Evolutionary conservation across 2,888 invertebrate genomes (phyloP).

Genomic region (Leptogaster cylindrica): DNA sequence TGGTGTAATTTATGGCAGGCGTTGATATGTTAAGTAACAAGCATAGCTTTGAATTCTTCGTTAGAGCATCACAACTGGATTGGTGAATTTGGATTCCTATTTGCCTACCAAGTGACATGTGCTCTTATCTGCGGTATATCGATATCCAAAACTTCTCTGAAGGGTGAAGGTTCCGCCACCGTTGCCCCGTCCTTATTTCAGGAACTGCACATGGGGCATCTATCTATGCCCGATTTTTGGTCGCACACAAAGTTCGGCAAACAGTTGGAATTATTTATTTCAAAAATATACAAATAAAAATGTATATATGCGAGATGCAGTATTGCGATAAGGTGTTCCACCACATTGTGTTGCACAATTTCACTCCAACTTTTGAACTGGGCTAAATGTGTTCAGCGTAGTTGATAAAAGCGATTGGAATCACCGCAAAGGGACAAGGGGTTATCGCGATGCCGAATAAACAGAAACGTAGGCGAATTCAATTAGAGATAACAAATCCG

Average conservation of each 20-base stretch:
- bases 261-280: slow-evolving; percentile 1
- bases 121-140: slow-evolving; percentile 8
- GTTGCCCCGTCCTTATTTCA: neutral
- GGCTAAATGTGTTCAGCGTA: too few relatives aligned
- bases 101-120: neutral
- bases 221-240: neutral
- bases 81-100: too few relatives aligned
- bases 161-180: slow-evolving; percentile 9
- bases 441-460: too few relatives aligned
- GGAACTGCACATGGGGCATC: neutral
- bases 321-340: neutral
- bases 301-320: too few relatives aligned
- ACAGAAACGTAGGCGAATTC: too few relatives aligned
- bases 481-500: too few relatives aligned
- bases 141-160: slow-evolving; percentile 4
- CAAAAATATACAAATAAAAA: neutral
- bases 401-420: too few relatives aligned
- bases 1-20: slow-evolving; percentile 14
- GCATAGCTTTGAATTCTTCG: slow-evolving; percentile 11
- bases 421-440: too few relatives aligned
- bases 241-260: neutral
- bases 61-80: too few relatives aligned
- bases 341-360: neutral
- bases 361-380: too few relatives aligned
- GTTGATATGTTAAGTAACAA: slow-evolving; percentile 33